Evolutionary conservation across 2,797 vertebrate genomes (phyloP), one percentile per base, ranked within the genome.

Genomic region (Heliangelus exortis): DNA sequence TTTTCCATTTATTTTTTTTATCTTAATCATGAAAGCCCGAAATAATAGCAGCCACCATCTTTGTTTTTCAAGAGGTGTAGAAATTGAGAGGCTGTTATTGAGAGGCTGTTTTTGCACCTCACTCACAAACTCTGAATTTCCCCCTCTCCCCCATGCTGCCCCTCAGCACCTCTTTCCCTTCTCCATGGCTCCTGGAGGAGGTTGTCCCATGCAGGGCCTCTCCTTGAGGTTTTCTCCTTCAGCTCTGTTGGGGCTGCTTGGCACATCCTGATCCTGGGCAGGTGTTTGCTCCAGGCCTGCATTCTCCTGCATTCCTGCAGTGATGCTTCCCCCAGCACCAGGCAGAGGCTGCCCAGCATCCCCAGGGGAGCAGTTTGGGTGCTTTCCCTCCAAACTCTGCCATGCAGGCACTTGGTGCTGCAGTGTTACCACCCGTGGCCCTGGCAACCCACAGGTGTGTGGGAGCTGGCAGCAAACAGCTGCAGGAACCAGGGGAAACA

Each of bases 391-490:
- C 73, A 34, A 73, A 39, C 17, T 0, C 0, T 28, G 22, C 47
- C 2, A 0, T 39, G 59, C 71, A 28, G 51, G 47, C 43, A 21
- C 43, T 36, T 45, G 9, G 19, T 54, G 53, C 31, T 74, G 33
- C 39, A 34, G 26, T 3, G 1, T 53, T n/a, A 36, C 45, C 53
- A 21, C 8, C 6, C 3, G 0, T 9, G 5, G 43, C 48, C 58
- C 43, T 18, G 8, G 17, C 13, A 66, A 80, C 63, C 36, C 5
- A 1, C 34, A 43, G 41, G 4, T 0, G 2, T 4, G 1, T 8
- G 1, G 47, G 36, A 54, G 59, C 16, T 20, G 16, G 21, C 1
- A 5, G 55, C 6, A 2, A 77, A 53, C 25, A 54, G 65, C 57
- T 62, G 66, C 66, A 74, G 57, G 20, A 47, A 33, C 2, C 1